A percentile compares a stretch with the other conserved stretches of the same genome.
phyloP scores from a whole-genome alignment of 2,888 invertebrate genomes.

The Rambutsinella grinnellia region DNA sequence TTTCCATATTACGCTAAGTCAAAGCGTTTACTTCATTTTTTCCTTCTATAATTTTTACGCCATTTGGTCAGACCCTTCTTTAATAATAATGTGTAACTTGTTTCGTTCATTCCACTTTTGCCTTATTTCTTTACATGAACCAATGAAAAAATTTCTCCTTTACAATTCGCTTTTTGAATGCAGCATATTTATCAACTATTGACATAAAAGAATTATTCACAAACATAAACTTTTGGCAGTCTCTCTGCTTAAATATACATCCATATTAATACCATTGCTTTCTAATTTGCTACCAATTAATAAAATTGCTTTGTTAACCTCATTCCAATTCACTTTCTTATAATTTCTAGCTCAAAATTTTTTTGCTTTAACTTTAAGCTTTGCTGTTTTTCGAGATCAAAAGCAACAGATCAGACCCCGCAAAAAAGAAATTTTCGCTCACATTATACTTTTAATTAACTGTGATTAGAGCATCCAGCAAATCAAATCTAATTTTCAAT shows the following conservation, averaged over 20 bases:
- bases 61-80: background rate
- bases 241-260: background rate
- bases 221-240: background rate
- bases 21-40: slow-evolving; percentile 9
- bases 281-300: background rate
- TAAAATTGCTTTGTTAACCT: background rate
- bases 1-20: background rate
- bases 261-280: background rate
- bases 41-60: slow-evolving; percentile 18
- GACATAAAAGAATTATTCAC: background rate
- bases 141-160: slow-evolving; percentile 19
- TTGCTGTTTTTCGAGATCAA: background rate
- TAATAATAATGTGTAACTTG: background rate
- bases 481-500: slow-evolving; percentile 1
- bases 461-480: slow-evolving; percentile 8
- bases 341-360: background rate
- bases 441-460: background rate
- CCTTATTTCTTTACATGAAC: slow-evolving; percentile 1
- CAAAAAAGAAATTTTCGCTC: background rate
- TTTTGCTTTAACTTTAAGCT: background rate
- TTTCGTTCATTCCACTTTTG: background rate
- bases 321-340: background rate
- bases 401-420: slow-evolving; percentile 1
- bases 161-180: slow-evolving; percentile 9
- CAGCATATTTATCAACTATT: slow-evolving; percentile 7